phyloP scores from a whole-genome alignment of 1,140 invertebrate genomes.

The Matsumurasca onukii region DNA sequence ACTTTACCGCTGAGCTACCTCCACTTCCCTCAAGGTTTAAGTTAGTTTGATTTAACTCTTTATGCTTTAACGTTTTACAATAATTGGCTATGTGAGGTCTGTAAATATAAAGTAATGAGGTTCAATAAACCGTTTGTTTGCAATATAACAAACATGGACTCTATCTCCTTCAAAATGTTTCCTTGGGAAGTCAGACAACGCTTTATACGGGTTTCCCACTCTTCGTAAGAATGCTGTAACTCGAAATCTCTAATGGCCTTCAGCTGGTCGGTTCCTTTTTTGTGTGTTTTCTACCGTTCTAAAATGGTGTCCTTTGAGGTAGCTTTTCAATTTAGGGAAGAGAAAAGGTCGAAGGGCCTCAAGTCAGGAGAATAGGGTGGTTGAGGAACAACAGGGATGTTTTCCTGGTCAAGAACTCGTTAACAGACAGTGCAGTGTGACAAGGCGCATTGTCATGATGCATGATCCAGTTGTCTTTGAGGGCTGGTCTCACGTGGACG shows the following conservation, averaged over 20 bases:
- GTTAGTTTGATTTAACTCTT: too few relatives aligned
- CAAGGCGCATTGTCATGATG: conserved; percentile 45
- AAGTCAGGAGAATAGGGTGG: conserved; percentile 44
- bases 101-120: too few relatives aligned
- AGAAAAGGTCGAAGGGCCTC: conserved; percentile 41
- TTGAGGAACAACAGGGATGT: conserved; percentile 39
- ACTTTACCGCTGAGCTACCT: too few relatives aligned
- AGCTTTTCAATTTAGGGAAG: conserved; percentile 41
- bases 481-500: conserved; percentile 17
- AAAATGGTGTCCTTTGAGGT: conserved; percentile 40
- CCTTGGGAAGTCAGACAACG: background rate
- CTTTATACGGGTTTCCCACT: background rate
- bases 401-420: conserved; percentile 40
- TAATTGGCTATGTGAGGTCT: too few relatives aligned
- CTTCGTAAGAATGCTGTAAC: background rate
- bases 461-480: conserved; percentile 38
- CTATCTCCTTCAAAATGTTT: too few relatives aligned
- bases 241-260: conserved; percentile 41
- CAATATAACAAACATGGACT: too few relatives aligned
- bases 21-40: too few relatives aligned
- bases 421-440: conserved; percentile 38
- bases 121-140: too few relatives aligned
- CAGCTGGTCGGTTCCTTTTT: conserved; percentile 35
- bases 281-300: conserved; percentile 37
- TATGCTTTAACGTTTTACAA: too few relatives aligned